Evolutionary conservation across 2,888 invertebrate species (phyloP).

Genomic region (Cepaea hortensis): DNA sequence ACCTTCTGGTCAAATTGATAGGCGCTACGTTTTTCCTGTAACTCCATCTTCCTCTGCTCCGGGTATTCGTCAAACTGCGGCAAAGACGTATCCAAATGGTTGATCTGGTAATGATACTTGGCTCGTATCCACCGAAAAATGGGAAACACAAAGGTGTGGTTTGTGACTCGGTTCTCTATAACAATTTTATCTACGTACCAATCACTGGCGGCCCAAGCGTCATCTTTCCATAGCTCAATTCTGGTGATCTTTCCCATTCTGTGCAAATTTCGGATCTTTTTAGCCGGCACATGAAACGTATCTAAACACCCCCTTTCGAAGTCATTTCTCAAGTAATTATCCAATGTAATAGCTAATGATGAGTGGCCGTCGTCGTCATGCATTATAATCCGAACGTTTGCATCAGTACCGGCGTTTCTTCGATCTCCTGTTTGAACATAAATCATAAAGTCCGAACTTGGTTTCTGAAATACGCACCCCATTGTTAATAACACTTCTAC

Average conservation of each 20-base stretch:
- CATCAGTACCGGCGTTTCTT: slow-evolving; percentile 76
- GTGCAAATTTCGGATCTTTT: slow-evolving; percentile 44
- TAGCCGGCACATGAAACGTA: slow-evolving; percentile 59
- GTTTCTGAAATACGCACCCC: slow-evolving; percentile 50
- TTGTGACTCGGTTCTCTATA: slow-evolving; percentile 67
- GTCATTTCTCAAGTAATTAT: slow-evolving; percentile 73
- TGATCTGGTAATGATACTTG: slow-evolving; percentile 72
- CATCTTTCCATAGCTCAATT: slow-evolving; percentile 75
- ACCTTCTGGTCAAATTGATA: slow-evolving; percentile 61
- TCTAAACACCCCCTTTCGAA: slow-evolving; percentile 69
- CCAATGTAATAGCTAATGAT: slow-evolving; percentile 72
- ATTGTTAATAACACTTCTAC: slow-evolving; percentile 23
- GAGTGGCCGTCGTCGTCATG: slow-evolving; percentile 73
- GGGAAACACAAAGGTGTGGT: slow-evolving; percentile 73
- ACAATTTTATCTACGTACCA: slow-evolving; percentile 76
- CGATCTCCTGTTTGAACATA: slow-evolving; percentile 77
- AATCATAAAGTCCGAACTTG: slow-evolving; percentile 61
- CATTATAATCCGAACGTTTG: slow-evolving; percentile 75
- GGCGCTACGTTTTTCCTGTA: slow-evolving; percentile 71
- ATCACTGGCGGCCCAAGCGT: slow-evolving; percentile 71
- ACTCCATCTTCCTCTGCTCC: slow-evolving; percentile 74
- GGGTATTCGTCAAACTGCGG: slow-evolving; percentile 75
- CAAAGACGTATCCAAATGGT: slow-evolving; percentile 75
- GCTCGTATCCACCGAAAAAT: slow-evolving; percentile 77
- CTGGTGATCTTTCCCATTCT: slow-evolving; percentile 60